These are phyloP conservation scores for Apeira syringaria DNA, from an alignment of 2,888 invertebrate genomes.

Conservation along the genomic window DNA sequence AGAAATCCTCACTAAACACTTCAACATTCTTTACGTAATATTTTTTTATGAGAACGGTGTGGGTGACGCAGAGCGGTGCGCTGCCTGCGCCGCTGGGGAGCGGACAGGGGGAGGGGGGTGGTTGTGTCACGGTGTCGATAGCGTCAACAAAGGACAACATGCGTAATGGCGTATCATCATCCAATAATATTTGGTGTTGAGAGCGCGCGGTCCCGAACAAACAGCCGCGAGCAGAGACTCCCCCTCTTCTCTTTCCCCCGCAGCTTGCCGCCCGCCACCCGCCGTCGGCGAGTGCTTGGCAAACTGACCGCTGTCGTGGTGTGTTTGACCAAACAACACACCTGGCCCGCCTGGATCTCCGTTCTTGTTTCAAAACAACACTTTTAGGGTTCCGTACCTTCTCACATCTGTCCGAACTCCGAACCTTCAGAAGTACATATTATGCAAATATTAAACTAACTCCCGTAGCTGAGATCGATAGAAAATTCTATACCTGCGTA, in stretches of 20 bases:
- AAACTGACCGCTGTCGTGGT: constrained; percentile 40
- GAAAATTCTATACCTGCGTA: too few relatives aligned
- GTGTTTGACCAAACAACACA: constrained; percentile 45
- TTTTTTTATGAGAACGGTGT: neutral
- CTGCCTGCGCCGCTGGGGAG: too few relatives aligned
- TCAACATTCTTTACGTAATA: too few relatives aligned
- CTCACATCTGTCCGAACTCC: too few relatives aligned
- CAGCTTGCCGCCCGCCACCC: too few relatives aligned
- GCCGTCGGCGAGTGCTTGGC: constrained; percentile 40
- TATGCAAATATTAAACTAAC: too few relatives aligned
- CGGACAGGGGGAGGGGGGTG: neutral
- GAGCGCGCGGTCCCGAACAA: constrained; percentile 21
- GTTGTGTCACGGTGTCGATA: constrained; percentile 34
- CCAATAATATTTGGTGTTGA: constrained; percentile 65
- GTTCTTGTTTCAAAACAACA: constrained; percentile 62
- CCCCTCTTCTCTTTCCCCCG: too few relatives aligned
- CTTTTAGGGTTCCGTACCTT: too few relatives aligned
- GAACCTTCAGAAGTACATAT: too few relatives aligned
- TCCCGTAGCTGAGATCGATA: too few relatives aligned
- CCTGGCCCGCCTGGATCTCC: constrained; percentile 35
- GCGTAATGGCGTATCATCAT: constrained; percentile 66
- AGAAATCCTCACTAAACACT: too few relatives aligned
- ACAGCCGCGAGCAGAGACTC: constrained; percentile 18
- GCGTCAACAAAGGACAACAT: constrained; percentile 44
- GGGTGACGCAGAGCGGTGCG: neutral